A percentile compares a stretch with the other conserved stretches of the same genome.
These are phyloP conservation scores for Drosophila siamana DNA, from an alignment of 2,888 invertebrate genomes.

Conservation along the genomic window DNA sequence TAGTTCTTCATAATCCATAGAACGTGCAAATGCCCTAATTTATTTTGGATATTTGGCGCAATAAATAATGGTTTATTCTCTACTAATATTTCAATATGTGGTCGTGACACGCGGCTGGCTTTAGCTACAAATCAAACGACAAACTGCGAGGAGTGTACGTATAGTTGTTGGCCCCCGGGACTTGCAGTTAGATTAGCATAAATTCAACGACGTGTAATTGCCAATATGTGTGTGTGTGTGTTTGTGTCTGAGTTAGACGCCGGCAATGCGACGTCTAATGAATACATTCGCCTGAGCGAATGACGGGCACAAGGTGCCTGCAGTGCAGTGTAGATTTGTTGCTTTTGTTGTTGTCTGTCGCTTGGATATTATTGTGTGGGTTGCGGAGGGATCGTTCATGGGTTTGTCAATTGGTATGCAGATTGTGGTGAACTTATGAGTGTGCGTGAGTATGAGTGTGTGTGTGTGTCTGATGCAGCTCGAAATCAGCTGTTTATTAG, in stretches of 20 bases:
- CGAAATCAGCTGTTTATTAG: slow-evolving; percentile 17
- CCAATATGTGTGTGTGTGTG: slow-evolving; percentile 20
- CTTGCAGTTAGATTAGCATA: slow-evolving; percentile 72
- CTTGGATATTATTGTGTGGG: slow-evolving; percentile 32
- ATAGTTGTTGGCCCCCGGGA: slow-evolving; percentile 61
- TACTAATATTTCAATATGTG: not conserved
- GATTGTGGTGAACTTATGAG: too few relatives aligned
- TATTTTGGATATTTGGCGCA: too few relatives aligned
- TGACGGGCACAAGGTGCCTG: slow-evolving; percentile 43
- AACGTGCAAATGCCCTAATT: too few relatives aligned
- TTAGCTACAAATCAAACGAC: slow-evolving; percentile 18
- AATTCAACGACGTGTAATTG: slow-evolving; percentile 71
- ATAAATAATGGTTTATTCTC: too few relatives aligned
- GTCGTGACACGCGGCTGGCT: slow-evolving; percentile 44
- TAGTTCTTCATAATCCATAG: too few relatives aligned
- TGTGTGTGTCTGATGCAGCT: slow-evolving; percentile 3
- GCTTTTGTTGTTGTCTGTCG: slow-evolving; percentile 4
- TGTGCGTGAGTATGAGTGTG: not conserved
- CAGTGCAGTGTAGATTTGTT: slow-evolving; percentile 5
- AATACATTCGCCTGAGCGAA: slow-evolving; percentile 62
- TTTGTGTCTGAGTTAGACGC: slow-evolving; percentile 47
- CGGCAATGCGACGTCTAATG: slow-evolving; percentile 71
- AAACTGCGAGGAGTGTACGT: slow-evolving; percentile 58
- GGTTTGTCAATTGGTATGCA: slow-evolving; percentile 57
- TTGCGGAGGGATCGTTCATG: slow-evolving; percentile 44